A percentile compares a stretch with the other conserved stretches of the same genome.
Evolutionary conservation across 2,113 vertebrate genomes (phyloP).

Genomic region (Ciconia maguari): DNA sequence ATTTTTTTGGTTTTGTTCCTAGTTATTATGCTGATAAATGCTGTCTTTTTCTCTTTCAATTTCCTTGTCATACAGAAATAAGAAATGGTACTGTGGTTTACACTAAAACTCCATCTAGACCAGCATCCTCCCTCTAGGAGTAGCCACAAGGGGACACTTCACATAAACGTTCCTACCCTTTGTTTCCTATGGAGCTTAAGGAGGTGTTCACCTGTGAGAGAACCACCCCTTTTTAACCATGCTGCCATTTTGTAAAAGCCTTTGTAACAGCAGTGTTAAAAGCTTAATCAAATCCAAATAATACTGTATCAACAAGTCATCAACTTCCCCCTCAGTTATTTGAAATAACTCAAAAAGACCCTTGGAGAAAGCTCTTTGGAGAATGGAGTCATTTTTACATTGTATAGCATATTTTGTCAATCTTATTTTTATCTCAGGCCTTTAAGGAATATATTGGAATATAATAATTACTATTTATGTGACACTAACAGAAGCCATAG

Average conservation of each 20-base stretch:
- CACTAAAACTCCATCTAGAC: not conserved
- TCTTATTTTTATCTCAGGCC: not conserved
- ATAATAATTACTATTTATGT: not conserved
- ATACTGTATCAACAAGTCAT: not conserved
- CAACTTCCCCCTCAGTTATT: not conserved
- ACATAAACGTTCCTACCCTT: not conserved
- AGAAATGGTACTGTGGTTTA: not conserved
- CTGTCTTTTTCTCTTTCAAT: not conserved
- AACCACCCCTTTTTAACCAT: not conserved
- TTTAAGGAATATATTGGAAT: not conserved
- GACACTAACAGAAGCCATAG: not conserved
- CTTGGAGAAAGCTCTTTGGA: not conserved
- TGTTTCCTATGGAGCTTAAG: not conserved
- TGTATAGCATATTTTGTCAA: not conserved
- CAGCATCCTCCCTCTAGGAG: not conserved
- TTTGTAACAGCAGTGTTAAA: not conserved
- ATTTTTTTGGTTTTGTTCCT: not conserved
- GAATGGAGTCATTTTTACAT: not conserved
- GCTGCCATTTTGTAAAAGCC: not conserved
- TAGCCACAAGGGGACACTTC: not conserved
- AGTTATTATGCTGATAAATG: not conserved
- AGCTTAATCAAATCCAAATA: not conserved
- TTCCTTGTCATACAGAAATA: not conserved
- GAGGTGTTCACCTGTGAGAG: not conserved
- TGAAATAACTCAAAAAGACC: not conserved